Conservation (phyloP, 2,113 vertebrate genomes). For the Zeus faber region DNA sequence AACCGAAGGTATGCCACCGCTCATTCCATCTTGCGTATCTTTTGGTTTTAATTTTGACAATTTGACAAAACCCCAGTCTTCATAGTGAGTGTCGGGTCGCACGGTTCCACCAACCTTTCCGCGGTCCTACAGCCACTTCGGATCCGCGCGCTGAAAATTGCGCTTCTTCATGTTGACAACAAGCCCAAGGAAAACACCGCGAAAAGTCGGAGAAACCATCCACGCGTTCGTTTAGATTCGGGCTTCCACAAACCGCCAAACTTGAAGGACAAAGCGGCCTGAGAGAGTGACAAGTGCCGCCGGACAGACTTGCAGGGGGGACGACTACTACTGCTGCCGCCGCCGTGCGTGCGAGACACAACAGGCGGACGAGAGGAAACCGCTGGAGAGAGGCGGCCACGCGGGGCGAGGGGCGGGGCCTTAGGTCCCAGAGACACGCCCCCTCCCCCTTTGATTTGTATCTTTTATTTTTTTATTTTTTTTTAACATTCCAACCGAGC, state of each 20-base stretch:
- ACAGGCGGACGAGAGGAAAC: slow-evolving; percentile 39
- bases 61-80: no score
- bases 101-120: no score
- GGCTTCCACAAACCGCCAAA: background rate
- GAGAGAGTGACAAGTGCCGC: background rate
- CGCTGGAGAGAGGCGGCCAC: slow-evolving; percentile 47
- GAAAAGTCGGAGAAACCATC: background rate
- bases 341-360: background rate
- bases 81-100: no score
- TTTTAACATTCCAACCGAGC: slow-evolving; percentile 58
- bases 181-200: slow-evolving; percentile 18
- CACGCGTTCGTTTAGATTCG: slow-evolving; percentile 5
- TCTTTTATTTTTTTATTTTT: no score
- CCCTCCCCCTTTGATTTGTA: no score
- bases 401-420: no score
- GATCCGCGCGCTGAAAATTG: slow-evolving; percentile 35
- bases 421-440: no score
- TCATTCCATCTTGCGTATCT: no score
- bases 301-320: background rate
- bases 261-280: background rate
- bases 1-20: no score
- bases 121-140: slow-evolving; percentile 53
- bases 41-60: no score
- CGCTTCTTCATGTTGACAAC: slow-evolving; percentile 50
- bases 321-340: background rate